Conservation (phyloP, 2,797 vertebrate species). For the Lophotriccus pileatus region DNA sequence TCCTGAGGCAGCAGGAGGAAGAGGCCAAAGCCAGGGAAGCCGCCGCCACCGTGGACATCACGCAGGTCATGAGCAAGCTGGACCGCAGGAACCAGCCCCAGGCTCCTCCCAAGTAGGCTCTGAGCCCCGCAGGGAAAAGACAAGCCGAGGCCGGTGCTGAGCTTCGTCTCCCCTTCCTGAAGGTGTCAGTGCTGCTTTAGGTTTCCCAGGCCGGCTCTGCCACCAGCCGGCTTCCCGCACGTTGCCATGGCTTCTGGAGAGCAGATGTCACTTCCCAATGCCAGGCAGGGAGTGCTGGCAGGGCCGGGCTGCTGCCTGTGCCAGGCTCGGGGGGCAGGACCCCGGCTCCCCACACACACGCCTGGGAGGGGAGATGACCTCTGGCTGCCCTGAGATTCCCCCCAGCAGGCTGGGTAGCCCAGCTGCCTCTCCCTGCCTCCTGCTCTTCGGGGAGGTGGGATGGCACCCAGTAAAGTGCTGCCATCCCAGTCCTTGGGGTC, state of each 20-base stretch:
- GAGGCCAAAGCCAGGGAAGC: slow-evolving; percentile 89
- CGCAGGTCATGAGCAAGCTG: slow-evolving; percentile 99
- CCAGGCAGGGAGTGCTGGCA: neutral
- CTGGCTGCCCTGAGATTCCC: neutral
- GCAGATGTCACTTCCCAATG: neutral
- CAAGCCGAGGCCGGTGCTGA: slow-evolving; percentile 2
- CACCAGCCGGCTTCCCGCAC: neutral
- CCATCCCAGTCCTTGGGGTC: rapidly evolving
- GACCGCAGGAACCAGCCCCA: slow-evolving; percentile 80
- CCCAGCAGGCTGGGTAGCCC: neutral
- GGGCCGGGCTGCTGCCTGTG: neutral
- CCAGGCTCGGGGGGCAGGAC: neutral
- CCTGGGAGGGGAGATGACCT: neutral
- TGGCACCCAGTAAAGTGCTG: neutral
- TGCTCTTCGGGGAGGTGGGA: neutral
- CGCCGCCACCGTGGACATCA: slow-evolving; percentile 89
- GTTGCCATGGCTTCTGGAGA: slow-evolving; percentile 42
- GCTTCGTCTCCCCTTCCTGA: slow-evolving; percentile 51
- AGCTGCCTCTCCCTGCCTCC: neutral
- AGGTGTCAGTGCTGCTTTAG: slow-evolving; percentile 68
- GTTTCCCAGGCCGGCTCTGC: slow-evolving; percentile 13
- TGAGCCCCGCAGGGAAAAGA: slow-evolving; percentile 36
- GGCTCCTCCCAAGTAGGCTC: slow-evolving; percentile 65
- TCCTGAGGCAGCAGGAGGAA: slow-evolving; percentile 88
- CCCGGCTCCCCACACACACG: neutral